Conservation (phyloP, 2,113 vertebrate species). For the Ctenodactylus gundi region DNA sequence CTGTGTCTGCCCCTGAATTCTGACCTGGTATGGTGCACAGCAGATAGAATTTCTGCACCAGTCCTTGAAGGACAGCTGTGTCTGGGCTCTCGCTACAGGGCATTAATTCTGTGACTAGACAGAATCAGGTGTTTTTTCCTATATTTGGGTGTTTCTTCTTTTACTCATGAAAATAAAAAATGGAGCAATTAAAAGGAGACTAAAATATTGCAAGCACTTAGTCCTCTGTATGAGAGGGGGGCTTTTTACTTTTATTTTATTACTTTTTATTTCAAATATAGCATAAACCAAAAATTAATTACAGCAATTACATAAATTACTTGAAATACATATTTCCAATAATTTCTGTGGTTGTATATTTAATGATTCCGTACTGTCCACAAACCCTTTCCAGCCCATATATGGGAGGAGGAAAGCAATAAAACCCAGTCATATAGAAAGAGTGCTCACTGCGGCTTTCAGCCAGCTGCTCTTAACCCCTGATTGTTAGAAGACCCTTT, state of each 20-base stretch:
- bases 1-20: accelerated
- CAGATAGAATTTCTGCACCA: no score
- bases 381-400: background rate
- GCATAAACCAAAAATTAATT: conserved; percentile 63
- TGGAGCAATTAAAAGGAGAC: conserved; percentile 38
- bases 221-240: background rate
- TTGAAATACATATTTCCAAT: conserved; percentile 18
- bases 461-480: background rate
- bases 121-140: background rate
- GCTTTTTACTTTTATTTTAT: conserved; percentile 52
- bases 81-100: background rate
- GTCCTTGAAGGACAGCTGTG: background rate
- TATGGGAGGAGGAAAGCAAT: background rate
- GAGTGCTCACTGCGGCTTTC: background rate
- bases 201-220: conserved; percentile 42
- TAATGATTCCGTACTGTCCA: background rate
- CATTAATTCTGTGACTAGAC: background rate
- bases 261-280: conserved; percentile 60
- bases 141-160: background rate
- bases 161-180: conserved; percentile 23
- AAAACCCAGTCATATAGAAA: background rate
- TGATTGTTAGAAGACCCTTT: background rate
- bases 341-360: conserved; percentile 7
- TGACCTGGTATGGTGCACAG: background rate
- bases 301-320: conserved; percentile 48